Base-by-base conservation (phyloP, 1,140 invertebrate genomes). In the Radopholus similis region DNA sequence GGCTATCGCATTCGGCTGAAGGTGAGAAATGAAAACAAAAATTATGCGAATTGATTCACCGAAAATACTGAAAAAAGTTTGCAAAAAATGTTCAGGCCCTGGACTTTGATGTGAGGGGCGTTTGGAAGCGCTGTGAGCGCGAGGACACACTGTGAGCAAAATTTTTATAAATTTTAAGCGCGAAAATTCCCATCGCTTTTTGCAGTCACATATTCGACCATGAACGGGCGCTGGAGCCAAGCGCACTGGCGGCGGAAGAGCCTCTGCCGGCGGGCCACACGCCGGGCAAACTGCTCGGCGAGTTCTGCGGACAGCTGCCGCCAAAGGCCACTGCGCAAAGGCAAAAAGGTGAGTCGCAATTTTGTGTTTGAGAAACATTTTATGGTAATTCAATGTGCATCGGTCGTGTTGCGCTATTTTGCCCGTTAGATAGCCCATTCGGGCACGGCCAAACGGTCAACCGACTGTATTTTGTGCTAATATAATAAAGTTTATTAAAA, bases 201-300 rank as follows among this genome's bases (percentile, higher is more conserved):
- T 60, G 18, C 15, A 62, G 58, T n/a, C 66, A 68, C 65, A 68
- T 68, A 32, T 68, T 68, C 32, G 66, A 68, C 55, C 66, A 68
- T 28, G 40, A 68, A 4, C 30, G 35, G 34, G 30, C 64, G 13
- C 23, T 68, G 28, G 62, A 68, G 23, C 65, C 66, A 1, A 32
- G 32, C 11, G 40, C n/a, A 11, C 32, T 69, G 3, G 38, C 38
- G 15, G 34, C 42, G 11, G 66, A 68, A 51, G 40, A 56, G 21
- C 35, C 65, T n/a, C 47, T 63, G 28, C 49, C 55, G 21, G 64
- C 28, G 18, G 59, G 37, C 11, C 55, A 44, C n/a, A 53, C 42
- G 30, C 66, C 66, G 30, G 66, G 66, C 42, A 34, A 26, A 68
- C 32, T 68, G 11, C 49, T 68, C 5, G 66, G 66, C 15, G 47